Evolutionary conservation across 2,113 vertebrate species (phyloP).

Genomic region (Grantiella picta): DNA sequence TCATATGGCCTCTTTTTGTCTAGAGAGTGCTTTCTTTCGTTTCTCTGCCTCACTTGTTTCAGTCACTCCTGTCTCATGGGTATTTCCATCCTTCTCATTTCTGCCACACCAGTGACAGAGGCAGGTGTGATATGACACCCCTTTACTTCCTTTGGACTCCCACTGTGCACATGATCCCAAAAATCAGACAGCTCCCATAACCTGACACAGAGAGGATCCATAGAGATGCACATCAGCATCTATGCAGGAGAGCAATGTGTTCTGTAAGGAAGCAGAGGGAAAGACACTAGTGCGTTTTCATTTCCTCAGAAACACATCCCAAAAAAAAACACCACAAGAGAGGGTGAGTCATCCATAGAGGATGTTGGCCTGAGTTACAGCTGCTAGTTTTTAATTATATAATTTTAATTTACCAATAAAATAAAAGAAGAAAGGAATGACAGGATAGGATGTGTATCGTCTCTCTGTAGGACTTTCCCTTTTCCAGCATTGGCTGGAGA

Average conservation of each 20-base stretch:
- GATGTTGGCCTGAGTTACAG: background rate
- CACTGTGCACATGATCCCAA: accelerated
- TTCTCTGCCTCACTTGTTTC: background rate
- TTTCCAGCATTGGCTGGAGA: background rate
- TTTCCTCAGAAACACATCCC: conserved; percentile 25
- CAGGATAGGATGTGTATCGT: background rate
- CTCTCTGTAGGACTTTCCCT: background rate
- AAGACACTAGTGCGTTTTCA: background rate
- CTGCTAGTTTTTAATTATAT: background rate
- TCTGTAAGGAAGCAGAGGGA: background rate
- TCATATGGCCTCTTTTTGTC: background rate
- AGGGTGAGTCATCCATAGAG: background rate
- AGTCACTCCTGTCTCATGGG: background rate
- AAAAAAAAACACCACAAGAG: background rate
- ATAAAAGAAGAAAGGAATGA: background rate
- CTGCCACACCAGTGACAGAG: background rate
- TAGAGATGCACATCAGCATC: background rate
- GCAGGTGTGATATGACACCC: background rate
- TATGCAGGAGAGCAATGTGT: background rate
- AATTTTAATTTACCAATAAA: background rate
- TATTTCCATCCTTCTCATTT: background rate
- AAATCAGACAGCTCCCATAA: background rate
- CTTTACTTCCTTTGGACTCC: background rate
- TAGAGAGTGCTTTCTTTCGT: background rate
- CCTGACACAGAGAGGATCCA: background rate